Conservation (phyloP, 2,888 invertebrate species). For the Scaptodrosophila latifasciaeformis region DNA sequence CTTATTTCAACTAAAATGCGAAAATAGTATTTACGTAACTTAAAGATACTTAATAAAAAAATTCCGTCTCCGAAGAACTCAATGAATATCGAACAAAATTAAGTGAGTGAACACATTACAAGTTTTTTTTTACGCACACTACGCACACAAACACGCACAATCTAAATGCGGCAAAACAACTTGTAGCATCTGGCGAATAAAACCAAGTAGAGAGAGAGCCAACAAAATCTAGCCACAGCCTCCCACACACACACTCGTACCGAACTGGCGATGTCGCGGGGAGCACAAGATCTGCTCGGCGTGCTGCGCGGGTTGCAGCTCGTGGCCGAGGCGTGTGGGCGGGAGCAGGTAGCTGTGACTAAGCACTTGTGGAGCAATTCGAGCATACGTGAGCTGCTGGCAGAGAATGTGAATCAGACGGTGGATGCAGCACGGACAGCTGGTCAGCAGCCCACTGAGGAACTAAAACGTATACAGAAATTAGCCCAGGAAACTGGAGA, state of each 20-base stretch:
- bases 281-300: constrained; percentile 79
- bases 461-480: constrained; percentile 73
- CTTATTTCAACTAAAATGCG: background rate
- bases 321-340: constrained; percentile 81
- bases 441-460: constrained; percentile 58
- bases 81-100: background rate
- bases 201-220: background rate
- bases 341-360: constrained; percentile 80
- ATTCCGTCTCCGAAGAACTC: background rate
- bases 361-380: constrained; percentile 82
- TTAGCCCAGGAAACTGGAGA: constrained; percentile 79
- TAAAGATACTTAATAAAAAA: background rate
- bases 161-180: background rate
- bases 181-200: background rate
- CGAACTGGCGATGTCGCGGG: constrained; percentile 68
- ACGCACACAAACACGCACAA: background rate
- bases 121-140: background rate
- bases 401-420: constrained; percentile 53
- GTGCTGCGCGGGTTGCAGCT: constrained; percentile 82
- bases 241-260: constrained; percentile 25
- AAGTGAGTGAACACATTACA: background rate
- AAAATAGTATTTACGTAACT: constrained; percentile 2
- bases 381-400: constrained; percentile 78
- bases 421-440: constrained; percentile 49
- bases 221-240: constrained; percentile 2